Base-by-base conservation (phyloP, 2,797 vertebrate genomes). In the Acipenser oxyrinchus region DNA sequence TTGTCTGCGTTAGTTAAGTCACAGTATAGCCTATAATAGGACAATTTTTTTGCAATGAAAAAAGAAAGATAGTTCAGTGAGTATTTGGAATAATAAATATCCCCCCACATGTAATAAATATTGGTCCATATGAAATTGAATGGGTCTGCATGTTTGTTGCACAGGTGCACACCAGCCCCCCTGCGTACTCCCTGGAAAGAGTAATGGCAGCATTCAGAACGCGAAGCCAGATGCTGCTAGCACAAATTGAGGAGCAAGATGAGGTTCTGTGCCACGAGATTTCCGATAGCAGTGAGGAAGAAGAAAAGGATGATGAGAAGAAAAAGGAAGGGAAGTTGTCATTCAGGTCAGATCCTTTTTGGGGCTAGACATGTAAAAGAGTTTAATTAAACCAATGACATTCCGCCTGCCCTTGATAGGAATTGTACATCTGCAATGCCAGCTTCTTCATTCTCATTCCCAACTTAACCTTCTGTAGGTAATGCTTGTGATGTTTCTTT, bases 201-300 rank as follows among this genome's bases (percentile, higher is more conserved):
- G 76, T 95, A 74, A 89, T 94, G 77, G 92, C 91, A 59, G 83
- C 88, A 71, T 95, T 96, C 79, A 90, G 77, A 77, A 86, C 87
- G 68, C 90, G 86, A 52, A 88, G 87, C 67, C 89, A 92, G 55
- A 87, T 93, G 76, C 82, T 90, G 66, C 71, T 93, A 75, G 87
- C 88, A 65, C 84, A 88, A 72, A 81, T 93, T 70, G 93, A 97
- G 78, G 91, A 91, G 72, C 87, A 89, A 69, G 92, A 95, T 65
- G 81, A 91, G 71, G 92, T 95, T 49, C 88, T 89, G 76, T 88
- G 85, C 71, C 84, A 69, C 74, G 79, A 72, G 0, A 79, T 88
- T 71, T 83, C 83, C 76, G 85, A 88, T 75, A 77, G 81, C 50
- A 82, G 84, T 48, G 85, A 85, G 67, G 83, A 86, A 71, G 76